These are phyloP conservation scores for Trichogramma evanescens DNA, from an alignment of 2,888 invertebrate genomes.

Conservation along the genomic window DNA sequence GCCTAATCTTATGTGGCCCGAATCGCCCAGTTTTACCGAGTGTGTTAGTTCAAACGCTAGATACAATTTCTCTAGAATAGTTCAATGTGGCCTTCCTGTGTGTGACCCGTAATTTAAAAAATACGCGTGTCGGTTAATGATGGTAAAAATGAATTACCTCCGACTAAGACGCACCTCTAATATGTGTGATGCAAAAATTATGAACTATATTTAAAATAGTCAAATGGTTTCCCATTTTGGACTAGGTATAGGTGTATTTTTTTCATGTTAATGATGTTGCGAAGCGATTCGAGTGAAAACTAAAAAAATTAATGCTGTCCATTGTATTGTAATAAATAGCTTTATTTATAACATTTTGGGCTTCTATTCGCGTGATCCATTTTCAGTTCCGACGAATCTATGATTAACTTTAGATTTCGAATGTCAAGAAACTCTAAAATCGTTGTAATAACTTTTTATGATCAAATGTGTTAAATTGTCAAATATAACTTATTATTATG, in stretches of 20 bases:
- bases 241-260: slow-evolving; percentile 16
- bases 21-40: slow-evolving; percentile 22
- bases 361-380: slow-evolving; percentile 16
- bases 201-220: slow-evolving; percentile 7
- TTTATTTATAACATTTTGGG: slow-evolving; percentile 16
- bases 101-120: slow-evolving; percentile 30
- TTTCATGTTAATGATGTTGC: slow-evolving; percentile 24
- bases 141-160: background rate
- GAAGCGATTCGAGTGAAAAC: slow-evolving; percentile 23
- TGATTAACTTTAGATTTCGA: background rate
- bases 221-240: slow-evolving; percentile 7
- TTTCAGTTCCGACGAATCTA: slow-evolving; percentile 3
- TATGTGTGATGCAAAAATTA: slow-evolving; percentile 15
- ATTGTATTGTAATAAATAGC: slow-evolving; percentile 24
- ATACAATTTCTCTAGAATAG: slow-evolving; percentile 42
- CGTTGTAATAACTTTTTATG: background rate
- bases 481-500: slow-evolving; percentile 1
- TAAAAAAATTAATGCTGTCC: slow-evolving; percentile 24
- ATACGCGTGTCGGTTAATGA: slow-evolving; percentile 28
- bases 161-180: background rate
- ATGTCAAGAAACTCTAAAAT: background rate
- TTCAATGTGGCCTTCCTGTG: slow-evolving; percentile 48
- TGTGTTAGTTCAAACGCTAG: slow-evolving; percentile 37
- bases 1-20: slow-evolving; percentile 10
- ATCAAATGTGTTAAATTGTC: background rate